These are phyloP conservation scores for Philopedon plagiatum DNA, from an alignment of 2,888 invertebrate species.

Conservation along the genomic window DNA sequence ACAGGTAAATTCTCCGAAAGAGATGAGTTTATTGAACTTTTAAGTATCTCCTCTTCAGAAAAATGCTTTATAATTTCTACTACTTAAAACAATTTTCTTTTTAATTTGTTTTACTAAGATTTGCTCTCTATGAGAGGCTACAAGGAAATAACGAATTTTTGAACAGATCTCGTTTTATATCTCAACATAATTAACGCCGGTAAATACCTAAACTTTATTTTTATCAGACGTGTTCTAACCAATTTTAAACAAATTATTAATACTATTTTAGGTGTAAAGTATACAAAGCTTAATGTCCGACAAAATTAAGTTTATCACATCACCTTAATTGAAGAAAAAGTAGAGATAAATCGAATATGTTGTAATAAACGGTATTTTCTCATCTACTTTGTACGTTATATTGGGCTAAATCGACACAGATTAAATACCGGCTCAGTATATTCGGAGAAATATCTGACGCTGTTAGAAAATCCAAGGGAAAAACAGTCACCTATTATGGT, in stretches of 20 bases:
- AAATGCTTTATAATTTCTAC: too few species aligned
- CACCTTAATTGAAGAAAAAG: too few species aligned
- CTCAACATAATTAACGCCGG: neutral
- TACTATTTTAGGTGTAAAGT: neutral
- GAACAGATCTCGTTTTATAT: neutral
- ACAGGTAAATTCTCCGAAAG: neutral
- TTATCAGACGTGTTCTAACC: neutral
- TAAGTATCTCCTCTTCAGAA: too few species aligned
- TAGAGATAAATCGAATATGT: too few species aligned
- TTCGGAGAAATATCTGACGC: too few species aligned
- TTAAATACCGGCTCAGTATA: too few species aligned
- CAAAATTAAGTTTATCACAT: neutral
- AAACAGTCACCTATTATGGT: too few species aligned
- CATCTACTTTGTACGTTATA: too few species aligned
- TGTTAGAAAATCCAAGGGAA: too few species aligned
- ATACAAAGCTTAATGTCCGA: neutral
- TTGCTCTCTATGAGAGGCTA: neutral
- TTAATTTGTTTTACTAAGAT: neutral
- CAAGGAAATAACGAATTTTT: neutral
- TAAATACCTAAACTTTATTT: neutral
- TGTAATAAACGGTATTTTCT: too few species aligned
- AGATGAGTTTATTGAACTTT: too few species aligned
- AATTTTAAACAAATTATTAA: neutral
- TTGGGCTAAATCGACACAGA: too few species aligned
- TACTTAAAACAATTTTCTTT: neutral